Evolutionary conservation across 2,888 invertebrate genomes (phyloP).

Genomic region (Fabriciana adippe): DNA sequence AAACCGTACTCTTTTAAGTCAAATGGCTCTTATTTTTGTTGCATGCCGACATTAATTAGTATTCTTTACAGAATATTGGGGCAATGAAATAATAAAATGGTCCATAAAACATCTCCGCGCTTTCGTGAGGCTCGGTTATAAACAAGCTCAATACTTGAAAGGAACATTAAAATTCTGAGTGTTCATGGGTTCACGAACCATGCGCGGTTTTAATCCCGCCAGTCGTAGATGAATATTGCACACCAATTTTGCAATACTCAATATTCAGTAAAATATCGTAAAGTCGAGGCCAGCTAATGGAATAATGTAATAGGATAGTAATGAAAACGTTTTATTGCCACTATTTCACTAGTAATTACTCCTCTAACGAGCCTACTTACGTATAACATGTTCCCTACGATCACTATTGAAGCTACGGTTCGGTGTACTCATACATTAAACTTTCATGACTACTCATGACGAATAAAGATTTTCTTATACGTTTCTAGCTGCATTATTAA

Average conservation of each 20-base stretch:
- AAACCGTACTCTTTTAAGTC: slow-evolving; percentile 16
- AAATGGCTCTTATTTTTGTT: slow-evolving; percentile 24
- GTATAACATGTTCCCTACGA: slow-evolving; percentile 1
- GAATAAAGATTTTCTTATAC: slow-evolving; percentile 8
- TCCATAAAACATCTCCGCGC: slow-evolving; percentile 39
- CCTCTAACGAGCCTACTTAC: slow-evolving; percentile 16
- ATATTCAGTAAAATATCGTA: slow-evolving; percentile 21
- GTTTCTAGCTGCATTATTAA: slow-evolving; percentile 15
- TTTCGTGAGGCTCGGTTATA: slow-evolving; percentile 33
- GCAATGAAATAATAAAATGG: slow-evolving; percentile 39
- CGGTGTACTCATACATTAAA: slow-evolving; percentile 10
- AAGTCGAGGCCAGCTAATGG: slow-evolving; percentile 29
- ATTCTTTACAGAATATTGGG: slow-evolving; percentile 34
- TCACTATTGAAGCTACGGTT: neutral
- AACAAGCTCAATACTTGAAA: slow-evolving; percentile 34
- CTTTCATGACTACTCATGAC: slow-evolving; percentile 16
- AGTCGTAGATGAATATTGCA: slow-evolving; percentile 9
- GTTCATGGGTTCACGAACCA: slow-evolving; percentile 24
- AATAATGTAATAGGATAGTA: slow-evolving; percentile 29
- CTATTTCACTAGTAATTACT: slow-evolving; percentile 44
- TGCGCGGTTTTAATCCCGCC: slow-evolving; percentile 16
- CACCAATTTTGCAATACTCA: slow-evolving; percentile 19
- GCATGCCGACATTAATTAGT: slow-evolving; percentile 35
- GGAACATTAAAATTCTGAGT: slow-evolving; percentile 34
- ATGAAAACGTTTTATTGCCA: slow-evolving; percentile 41